Evolutionary conservation across 2,888 invertebrate species (phyloP), one percentile per base, ranked within the genome.

Genomic region (Carpatolechia fugitivella): DNA sequence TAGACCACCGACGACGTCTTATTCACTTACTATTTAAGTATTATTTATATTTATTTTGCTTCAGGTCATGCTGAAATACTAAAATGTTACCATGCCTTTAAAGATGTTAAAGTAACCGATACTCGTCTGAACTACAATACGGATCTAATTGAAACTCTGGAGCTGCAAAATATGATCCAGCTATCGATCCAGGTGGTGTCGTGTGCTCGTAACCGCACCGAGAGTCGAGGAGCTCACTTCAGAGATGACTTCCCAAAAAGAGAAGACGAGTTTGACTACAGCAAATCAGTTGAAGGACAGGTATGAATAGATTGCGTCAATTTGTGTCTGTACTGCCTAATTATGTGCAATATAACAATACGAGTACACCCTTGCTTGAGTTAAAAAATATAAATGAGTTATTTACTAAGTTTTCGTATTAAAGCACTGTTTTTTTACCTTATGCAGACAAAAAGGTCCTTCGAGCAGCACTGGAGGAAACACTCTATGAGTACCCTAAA

Each of bases 151-250:
- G 99, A 99, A 84, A 95, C 97, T 0, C 85, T 99, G 52, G 99
- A 99, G 80, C 91, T 99, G 56, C 99, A 99, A 90, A 99, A 99
- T 82, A 92, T 99, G 75, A 92, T 99, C 91, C 86, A 97, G 52
- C 95, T 96, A 69, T 97, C 99, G 0, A 89, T 95, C 63, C 97
- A 97, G 63, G 84, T 87, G 7, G 97, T 98, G 56, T 92, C 94
- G 24, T 93, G 93, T 3, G 99, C 99, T 1, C 96, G 96, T 80
- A 96, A 96, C 64, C 92, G 99, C 44, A 97, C 96, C 63, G 99
- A 99, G 85, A 98, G 98, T 54, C 93, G 99, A 57, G 99, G 99
- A n/a, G 99, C 99, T 1, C 99, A 99, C 80, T 98, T 98, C 36
- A 92, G 99, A 54, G 99, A 99, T 78, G 99, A 99, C 84, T 98